Conservation (phyloP, 2,113 vertebrate genomes). For the Gobius niger region DNA sequence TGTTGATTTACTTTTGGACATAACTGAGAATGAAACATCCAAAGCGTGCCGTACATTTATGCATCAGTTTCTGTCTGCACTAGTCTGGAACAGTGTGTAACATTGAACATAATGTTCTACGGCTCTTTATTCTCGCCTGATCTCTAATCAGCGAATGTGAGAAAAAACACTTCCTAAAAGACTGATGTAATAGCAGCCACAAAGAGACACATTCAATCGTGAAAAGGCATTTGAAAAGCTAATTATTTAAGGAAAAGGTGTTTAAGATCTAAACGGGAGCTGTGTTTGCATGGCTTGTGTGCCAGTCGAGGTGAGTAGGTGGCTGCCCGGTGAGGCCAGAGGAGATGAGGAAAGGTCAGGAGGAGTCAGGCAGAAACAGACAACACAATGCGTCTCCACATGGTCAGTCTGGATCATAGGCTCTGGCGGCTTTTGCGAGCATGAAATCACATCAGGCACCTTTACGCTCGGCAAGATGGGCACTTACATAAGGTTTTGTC, state of each 20-base stretch:
- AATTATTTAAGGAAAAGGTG: neutral
- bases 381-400: constrained; percentile 31
- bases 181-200: neutral
- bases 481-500: constrained; percentile 36
- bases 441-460: constrained; percentile 51
- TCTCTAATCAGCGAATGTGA: neutral
- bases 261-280: neutral
- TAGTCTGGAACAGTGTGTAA: too few species aligned
- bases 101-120: neutral
- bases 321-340: constrained; percentile 37
- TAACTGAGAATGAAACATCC: too few species aligned
- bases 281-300: constrained; percentile 7
- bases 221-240: neutral
- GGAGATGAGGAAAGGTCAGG: constrained; percentile 55
- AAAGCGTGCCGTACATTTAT: neutral
- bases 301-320: constrained; percentile 41
- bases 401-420: constrained; percentile 47
- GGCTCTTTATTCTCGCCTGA: neutral
- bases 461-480: constrained; percentile 40
- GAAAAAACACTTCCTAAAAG: constrained; percentile 4
- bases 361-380: constrained; percentile 46
- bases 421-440: constrained; percentile 30
- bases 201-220: neutral
- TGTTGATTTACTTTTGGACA: too few species aligned
- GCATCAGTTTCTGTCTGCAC: neutral